Evolutionary conservation across 2,888 invertebrate species (phyloP).

Genomic region (Ophion obscuratus): DNA sequence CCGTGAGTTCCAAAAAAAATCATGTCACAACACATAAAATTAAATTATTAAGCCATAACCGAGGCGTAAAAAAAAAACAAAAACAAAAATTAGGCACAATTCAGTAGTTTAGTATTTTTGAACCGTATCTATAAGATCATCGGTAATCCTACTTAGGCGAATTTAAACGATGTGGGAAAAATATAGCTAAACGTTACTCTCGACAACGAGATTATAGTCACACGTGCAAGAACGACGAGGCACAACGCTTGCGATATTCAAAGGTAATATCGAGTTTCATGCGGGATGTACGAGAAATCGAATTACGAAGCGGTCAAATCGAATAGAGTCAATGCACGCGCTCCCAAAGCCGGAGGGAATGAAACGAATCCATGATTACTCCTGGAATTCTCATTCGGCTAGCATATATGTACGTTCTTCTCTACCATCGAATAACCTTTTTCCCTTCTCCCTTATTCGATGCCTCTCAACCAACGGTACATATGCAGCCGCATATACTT

Average conservation of each 20-base stretch:
- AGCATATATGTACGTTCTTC: conserved; percentile 29
- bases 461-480: conserved; percentile 18
- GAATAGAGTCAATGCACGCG: conserved; percentile 42
- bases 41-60: neutral
- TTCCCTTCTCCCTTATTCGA: conserved; percentile 1
- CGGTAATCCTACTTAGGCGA: neutral
- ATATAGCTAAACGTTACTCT: neutral
- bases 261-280: conserved; percentile 65
- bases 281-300: conserved; percentile 61
- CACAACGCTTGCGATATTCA: conserved; percentile 29
- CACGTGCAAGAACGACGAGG: conserved; percentile 1
- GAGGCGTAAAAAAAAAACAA: neutral
- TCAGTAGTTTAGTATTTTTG: neutral
- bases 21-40: too few species aligned
- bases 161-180: neutral
- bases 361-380: conserved; percentile 60
- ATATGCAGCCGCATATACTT: neutral
- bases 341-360: conserved; percentile 33
- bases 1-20: too few species aligned
- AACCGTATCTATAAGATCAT: neutral
- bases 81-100: neutral
- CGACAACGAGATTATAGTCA: neutral
- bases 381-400: conserved; percentile 34
- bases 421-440: conserved; percentile 46
- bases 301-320: conserved; percentile 63